Conservation (phyloP, 1,140 invertebrate species). For the Teleopsis dalmanni region DNA sequence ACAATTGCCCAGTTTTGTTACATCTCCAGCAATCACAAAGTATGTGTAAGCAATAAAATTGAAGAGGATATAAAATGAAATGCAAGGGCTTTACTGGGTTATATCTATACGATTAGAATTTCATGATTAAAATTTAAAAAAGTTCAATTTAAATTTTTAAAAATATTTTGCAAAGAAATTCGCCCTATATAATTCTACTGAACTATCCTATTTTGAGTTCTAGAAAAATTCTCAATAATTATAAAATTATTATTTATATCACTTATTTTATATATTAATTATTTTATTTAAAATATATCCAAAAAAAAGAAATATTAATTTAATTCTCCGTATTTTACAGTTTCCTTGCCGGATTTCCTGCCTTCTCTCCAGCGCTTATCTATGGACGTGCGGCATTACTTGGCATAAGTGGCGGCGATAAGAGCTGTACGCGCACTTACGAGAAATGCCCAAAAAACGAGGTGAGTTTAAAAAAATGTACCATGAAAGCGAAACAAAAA, state of each 20-base stretch:
- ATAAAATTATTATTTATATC: background rate
- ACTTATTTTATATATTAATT: background rate
- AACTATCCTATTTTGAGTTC: background rate
- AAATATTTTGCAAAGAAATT: no score
- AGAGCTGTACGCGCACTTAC: conserved; percentile 58
- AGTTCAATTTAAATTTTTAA: no score
- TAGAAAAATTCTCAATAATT: background rate
- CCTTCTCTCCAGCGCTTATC: conserved; percentile 54
- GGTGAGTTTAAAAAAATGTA: conserved; percentile 23
- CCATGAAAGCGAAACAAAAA: no score
- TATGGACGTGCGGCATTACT: conserved; percentile 66
- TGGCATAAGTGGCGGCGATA: conserved; percentile 58
- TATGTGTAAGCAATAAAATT: conserved; percentile 44
- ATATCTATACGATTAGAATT: no score
- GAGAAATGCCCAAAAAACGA: conserved; percentile 63
- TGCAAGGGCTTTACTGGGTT: background rate
- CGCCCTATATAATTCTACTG: no score
- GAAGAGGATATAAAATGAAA: background rate
- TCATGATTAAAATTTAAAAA: no score
- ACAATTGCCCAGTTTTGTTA: conserved; percentile 51
- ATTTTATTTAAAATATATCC: background rate
- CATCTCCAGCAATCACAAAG: conserved; percentile 58
- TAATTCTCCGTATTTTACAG: conserved; percentile 32
- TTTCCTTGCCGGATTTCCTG: conserved; percentile 44
- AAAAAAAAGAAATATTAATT: no score